Evolutionary conservation across 2,797 vertebrate genomes (phyloP).

Genomic region (Premnoplex brunnescens): DNA sequence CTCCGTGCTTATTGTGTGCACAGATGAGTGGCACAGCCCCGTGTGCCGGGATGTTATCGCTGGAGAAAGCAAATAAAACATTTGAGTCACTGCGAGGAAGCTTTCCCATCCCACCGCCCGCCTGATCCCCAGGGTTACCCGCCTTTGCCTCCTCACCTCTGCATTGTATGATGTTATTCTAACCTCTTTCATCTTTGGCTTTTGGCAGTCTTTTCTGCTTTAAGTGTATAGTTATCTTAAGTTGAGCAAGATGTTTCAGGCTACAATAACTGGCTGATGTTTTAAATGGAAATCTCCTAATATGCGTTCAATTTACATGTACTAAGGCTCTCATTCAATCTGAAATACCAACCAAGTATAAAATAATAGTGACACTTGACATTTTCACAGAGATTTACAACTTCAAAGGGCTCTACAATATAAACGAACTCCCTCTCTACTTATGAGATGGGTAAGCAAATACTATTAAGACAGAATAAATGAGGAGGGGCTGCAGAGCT

Average conservation of each 20-base stretch:
- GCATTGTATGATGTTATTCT: conserved; percentile 47
- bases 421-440: background rate
- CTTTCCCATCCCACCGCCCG: conserved; percentile 23
- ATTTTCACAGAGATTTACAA: conserved; percentile 50
- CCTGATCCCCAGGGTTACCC: conserved; percentile 42
- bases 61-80: conserved; percentile 63
- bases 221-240: conserved; percentile 59
- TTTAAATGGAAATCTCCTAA: conserved; percentile 62
- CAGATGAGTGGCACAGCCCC: conserved; percentile 4
- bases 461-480: background rate
- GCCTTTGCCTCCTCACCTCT: conserved; percentile 60
- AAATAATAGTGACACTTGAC: conserved; percentile 68
- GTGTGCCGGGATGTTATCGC: conserved; percentile 44
- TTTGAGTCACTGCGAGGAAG: conserved; percentile 26
- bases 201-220: conserved; percentile 54
- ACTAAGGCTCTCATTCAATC: conserved; percentile 47
- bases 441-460: conserved; percentile 39
- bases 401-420: conserved; percentile 54
- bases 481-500: background rate
- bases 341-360: conserved; percentile 33
- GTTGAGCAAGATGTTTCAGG: conserved; percentile 67
- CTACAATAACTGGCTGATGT: conserved; percentile 54
- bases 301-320: conserved; percentile 68
- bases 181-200: conserved; percentile 68
- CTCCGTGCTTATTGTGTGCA: background rate